Evolutionary conservation across 2,888 invertebrate species (phyloP).

Genomic region (Argynnis bischoffii): DNA sequence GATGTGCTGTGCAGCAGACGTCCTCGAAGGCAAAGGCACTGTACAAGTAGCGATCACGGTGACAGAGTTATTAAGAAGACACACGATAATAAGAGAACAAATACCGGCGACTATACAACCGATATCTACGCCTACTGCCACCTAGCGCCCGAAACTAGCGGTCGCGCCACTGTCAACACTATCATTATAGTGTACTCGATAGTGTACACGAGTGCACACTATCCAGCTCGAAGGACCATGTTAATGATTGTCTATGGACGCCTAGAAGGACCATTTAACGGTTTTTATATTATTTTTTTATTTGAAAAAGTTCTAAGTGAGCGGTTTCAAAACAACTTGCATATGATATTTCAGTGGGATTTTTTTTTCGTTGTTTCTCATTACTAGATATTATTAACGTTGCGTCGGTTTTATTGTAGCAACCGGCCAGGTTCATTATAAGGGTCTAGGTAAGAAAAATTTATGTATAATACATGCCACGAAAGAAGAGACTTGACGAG

Average conservation of each 20-base stretch:
- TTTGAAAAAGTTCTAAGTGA: too few species aligned
- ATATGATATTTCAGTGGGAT: neutral
- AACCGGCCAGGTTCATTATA: too few species aligned
- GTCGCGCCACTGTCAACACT: constrained; percentile 68
- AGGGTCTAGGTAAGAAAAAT: too few species aligned
- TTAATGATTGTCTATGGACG: neutral
- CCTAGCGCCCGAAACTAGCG: constrained; percentile 71
- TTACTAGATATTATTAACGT: too few species aligned
- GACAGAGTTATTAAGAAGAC: constrained; percentile 88
- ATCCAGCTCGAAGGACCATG: constrained; percentile 23
- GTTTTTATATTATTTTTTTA: neutral
- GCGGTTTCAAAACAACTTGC: too few species aligned
- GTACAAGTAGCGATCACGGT: constrained; percentile 95
- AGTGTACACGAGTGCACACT: neutral
- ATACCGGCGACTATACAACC: constrained; percentile 36
- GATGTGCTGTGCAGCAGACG: constrained; percentile 94
- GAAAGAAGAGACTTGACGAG: too few species aligned
- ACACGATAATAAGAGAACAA: constrained; percentile 46
- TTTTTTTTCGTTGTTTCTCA: neutral
- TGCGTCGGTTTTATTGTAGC: too few species aligned
- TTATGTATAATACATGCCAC: too few species aligned
- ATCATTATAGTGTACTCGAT: constrained; percentile 51
- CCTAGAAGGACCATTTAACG: constrained; percentile 13
- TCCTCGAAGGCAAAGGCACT: constrained; percentile 94
- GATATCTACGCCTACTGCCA: constrained; percentile 53